Percentiles rank a stretch among this genome's conserved stretches.
Evolutionary conservation across 2,113 vertebrate genomes (phyloP).

Genomic region (Regulus satrapa): DNA sequence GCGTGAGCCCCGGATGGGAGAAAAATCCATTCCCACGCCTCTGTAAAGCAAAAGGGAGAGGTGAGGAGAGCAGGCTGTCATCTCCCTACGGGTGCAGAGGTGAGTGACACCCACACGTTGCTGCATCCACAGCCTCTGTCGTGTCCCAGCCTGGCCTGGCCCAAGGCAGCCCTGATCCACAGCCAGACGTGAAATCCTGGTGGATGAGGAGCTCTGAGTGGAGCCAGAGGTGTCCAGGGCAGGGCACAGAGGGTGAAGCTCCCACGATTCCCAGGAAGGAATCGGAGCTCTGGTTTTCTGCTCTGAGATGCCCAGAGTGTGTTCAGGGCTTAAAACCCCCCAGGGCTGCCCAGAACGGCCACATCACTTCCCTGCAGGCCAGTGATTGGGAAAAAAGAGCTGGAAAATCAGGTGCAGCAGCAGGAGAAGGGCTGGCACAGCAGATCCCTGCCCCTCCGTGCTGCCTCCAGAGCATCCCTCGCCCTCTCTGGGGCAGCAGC

Average conservation of each 20-base stretch:
- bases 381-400: neutral
- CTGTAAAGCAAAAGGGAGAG: neutral
- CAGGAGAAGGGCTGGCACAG: neutral
- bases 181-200: fast-evolving
- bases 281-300: neutral
- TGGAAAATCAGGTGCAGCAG: neutral
- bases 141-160: neutral
- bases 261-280: fast-evolving
- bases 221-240: neutral
- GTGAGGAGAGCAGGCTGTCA: neutral
- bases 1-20: fast-evolving
- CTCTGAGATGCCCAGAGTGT: fast-evolving
- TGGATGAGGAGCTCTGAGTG: neutral
- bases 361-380: neutral
- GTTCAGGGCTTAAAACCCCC: neutral
- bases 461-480: neutral
- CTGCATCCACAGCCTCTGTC: neutral
- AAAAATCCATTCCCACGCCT: neutral
- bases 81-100: neutral
- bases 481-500: fast-evolving
- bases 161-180: neutral
- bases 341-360: neutral
- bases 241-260: neutral
- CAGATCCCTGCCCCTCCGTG: neutral
- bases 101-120: neutral